phyloP scores from a whole-genome alignment of 2,797 vertebrate species.

The Sebastes trivittatus region DNA sequence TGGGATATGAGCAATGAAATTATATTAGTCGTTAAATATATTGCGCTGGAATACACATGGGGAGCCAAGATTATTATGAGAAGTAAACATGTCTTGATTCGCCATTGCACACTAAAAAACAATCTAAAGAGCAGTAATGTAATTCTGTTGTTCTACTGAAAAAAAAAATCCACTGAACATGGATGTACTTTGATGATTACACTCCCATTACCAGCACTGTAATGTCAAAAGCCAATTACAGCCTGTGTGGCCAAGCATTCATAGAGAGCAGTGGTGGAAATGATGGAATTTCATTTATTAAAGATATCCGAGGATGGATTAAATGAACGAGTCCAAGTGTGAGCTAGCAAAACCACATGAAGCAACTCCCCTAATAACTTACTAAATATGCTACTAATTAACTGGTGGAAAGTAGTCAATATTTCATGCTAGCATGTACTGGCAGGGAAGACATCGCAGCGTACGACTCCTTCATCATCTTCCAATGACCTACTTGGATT shows the following conservation, averaged over 20 bases:
- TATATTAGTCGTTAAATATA: constrained; percentile 62
- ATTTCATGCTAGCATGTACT: constrained; percentile 43
- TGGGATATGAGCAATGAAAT: constrained; percentile 57
- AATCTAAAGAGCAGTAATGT: not conserved
- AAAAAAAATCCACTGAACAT: not conserved
- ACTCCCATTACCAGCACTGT: constrained; percentile 1
- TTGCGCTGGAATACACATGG: constrained; percentile 42
- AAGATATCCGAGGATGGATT: constrained; percentile 23
- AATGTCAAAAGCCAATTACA: constrained; percentile 31
- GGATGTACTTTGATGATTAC: constrained; percentile 8
- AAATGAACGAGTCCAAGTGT: constrained; percentile 36
- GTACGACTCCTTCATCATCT: constrained; percentile 54
- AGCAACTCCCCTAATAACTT: constrained; percentile 28
- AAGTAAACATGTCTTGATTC: constrained; percentile 35
- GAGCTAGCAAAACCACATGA: constrained; percentile 28
- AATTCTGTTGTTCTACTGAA: not conserved
- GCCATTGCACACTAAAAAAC: not conserved
- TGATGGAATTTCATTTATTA: constrained; percentile 19
- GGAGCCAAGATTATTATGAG: constrained; percentile 30
- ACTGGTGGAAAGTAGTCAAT: constrained; percentile 49
- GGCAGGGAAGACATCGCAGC: constrained; percentile 30
- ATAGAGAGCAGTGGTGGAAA: constrained; percentile 12
- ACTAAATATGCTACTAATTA: constrained; percentile 46
- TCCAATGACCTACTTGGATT: constrained; percentile 79
- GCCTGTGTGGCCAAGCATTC: constrained; percentile 13